phyloP scores from a whole-genome alignment of 2,113 vertebrate genomes.

The Anhinga anhinga region DNA sequence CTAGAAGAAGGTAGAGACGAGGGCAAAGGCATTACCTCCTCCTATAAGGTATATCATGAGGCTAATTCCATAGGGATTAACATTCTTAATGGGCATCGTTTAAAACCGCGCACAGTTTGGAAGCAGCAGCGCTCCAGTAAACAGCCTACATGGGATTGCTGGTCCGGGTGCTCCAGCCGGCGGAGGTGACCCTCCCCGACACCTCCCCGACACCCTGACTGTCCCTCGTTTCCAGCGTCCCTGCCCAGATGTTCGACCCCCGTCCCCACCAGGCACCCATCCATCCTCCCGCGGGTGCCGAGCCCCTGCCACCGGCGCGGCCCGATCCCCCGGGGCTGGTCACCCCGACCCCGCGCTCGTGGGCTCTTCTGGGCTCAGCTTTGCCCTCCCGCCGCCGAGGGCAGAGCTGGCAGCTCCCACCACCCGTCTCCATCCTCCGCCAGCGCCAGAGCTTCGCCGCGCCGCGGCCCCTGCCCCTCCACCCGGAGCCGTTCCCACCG shows the following conservation, averaged over 20 bases:
- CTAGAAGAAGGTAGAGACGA: background rate
- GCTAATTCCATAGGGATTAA: background rate
- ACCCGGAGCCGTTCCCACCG: rapidly evolving
- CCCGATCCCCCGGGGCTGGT: background rate
- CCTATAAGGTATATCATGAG: rapidly evolving
- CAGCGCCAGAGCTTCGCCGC: background rate
- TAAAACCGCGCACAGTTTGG: background rate
- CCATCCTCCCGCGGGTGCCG: background rate
- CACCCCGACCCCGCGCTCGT: background rate
- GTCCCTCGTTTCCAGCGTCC: background rate
- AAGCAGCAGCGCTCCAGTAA: background rate
- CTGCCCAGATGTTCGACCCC: background rate
- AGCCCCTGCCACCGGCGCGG: background rate
- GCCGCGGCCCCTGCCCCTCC: background rate
- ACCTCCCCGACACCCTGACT: rapidly evolving
- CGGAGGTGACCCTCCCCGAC: rapidly evolving
- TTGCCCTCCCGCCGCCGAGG: background rate
- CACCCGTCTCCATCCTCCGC: background rate
- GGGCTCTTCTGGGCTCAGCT: background rate
- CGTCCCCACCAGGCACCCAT: background rate
- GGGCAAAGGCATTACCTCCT: background rate
- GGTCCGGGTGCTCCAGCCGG: rapidly evolving
- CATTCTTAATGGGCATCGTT: rapidly evolving
- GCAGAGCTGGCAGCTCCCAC: background rate
- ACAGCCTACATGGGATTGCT: rapidly evolving